A percentile compares a stretch with the other conserved stretches of the same genome.
Conservation (phyloP, 2,888 invertebrate species). For the Bruchidius siliquastri region DNA sequence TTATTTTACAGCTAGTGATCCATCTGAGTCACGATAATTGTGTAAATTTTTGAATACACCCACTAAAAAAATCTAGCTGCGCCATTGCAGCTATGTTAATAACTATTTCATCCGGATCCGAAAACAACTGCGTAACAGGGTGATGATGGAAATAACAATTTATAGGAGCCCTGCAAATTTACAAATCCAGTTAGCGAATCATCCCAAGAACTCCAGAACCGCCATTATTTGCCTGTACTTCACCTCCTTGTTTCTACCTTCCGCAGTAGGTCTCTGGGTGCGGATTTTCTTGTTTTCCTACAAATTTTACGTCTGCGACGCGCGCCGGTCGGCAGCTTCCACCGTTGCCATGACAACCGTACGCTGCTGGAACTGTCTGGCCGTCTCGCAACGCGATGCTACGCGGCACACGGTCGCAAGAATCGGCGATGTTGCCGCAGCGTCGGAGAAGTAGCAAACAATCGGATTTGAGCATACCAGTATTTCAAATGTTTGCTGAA, state of each 20-base stretch:
- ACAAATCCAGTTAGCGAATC: no score
- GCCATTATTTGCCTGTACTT: background rate
- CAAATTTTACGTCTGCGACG: background rate
- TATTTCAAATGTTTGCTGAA: no score
- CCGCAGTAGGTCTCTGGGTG: background rate
- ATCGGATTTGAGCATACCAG: no score
- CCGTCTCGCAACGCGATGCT: background rate
- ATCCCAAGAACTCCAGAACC: background rate
- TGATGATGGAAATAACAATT: no score
- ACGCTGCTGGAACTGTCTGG: background rate
- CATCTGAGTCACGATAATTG: no score
- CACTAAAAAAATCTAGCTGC: no score
- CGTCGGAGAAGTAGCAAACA: background rate
- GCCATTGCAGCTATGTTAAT: no score
- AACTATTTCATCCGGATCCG: no score
- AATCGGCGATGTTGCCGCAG: background rate
- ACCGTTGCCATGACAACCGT: background rate
- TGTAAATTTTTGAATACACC: no score
- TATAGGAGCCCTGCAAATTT: no score
- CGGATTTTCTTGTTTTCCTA: background rate
- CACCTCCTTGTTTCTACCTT: background rate
- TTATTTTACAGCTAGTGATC: no score
- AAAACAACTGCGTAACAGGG: no score
- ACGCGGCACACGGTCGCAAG: background rate
- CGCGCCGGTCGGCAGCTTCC: background rate